Evolutionary conservation across 2,113 vertebrate genomes (phyloP), one percentile per base, ranked within the genome.

Genomic region (Apodemus sylvaticus): DNA sequence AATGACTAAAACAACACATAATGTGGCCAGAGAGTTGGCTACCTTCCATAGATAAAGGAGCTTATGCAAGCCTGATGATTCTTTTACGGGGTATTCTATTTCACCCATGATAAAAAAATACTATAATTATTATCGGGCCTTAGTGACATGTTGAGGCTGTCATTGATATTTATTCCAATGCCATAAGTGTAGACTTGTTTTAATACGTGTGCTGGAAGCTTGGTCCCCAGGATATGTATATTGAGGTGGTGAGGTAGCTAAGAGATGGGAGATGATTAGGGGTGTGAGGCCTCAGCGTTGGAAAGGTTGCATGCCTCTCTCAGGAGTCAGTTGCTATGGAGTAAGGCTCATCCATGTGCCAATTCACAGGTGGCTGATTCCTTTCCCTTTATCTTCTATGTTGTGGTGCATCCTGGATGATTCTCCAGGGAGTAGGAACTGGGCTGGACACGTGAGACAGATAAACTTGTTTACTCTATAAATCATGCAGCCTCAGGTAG

Each of bases 81-180:
- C 45, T 48, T 48, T 48, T 48, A 48, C 7, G 45, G 45, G 45
- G 45, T 48, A 48, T 48, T 48, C 45, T 48, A 48, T 48, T 48
- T 7, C 45, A 48, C 45, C 45, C 45, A 48, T 48, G 45, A 48
- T 48, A 48, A 48, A 48, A 48, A 48, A 48, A 48, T 48, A 3
- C 45, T n/a, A 17, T 3, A 58, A n/a, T 60, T 82, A 60, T 24
- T 82, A 60, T 26, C 10, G 53, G 68, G 64, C 76, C 68, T 91
- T 64, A 90, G 34, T 86, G 53, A 26, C 81, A 39, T 31, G 31
- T 77, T 90, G 68, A 93, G 39, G 71, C 10, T 24, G 20, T 45
- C 94, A 70, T 92, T 94, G 16, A 66, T 83, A 58, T 95, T 91
- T 94, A 83, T 91, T 93, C 92, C 34, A 87, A 39, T 51, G 89